Evolutionary conservation across 2,113 vertebrate genomes (phyloP), one percentile per base, ranked within the genome.

Genomic region (Furnarius figulus): DNA sequence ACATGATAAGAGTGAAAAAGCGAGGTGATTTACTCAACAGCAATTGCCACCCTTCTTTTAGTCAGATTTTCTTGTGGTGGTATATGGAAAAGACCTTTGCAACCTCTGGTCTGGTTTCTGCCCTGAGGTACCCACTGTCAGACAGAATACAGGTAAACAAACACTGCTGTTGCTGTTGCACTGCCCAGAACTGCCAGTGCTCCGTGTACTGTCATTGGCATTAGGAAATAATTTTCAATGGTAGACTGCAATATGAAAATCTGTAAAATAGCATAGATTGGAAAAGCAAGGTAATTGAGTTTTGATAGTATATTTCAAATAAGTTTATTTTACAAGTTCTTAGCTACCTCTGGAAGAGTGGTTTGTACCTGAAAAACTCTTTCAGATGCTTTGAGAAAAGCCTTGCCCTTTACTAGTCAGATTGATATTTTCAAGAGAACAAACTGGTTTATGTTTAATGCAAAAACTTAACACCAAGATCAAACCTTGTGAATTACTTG

Each of bases 361-460:
- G 39, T 84, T 93, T 92, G 63, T 19, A 80, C 67, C 28, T 81
- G 55, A 84, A 80, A 77, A 85, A 24, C 14, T 71, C 72, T 15
- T 59, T 11, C 2, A 88, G 93, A 81, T 80, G 12, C 14, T 93
- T 55, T 55, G 30, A 30, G 77, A 83, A 71, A 75, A 52, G 33
- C 27, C 24, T 77, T 96, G 93, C 50, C 66, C 8, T 97, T 97
- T 97, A 85, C 75, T 97, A 93, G 31, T 87, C 65, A 89, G 67
- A 85, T 31, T 75, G 50, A 70, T 92, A 88, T 95, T 97, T 98
- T 85, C 59, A 85, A 91, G 93, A 87, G 58, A 94, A 71, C 16
- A 92, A 97, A 94, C 55, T 58, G 59, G 15, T 97, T 96, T 94
- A 89, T 68, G 56, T 53, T 77, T 84, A 95, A 63, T 42, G 91